Evolutionary conservation across 2,113 vertebrate genomes (phyloP).

Genomic region (Chaetura pelagica): DNA sequence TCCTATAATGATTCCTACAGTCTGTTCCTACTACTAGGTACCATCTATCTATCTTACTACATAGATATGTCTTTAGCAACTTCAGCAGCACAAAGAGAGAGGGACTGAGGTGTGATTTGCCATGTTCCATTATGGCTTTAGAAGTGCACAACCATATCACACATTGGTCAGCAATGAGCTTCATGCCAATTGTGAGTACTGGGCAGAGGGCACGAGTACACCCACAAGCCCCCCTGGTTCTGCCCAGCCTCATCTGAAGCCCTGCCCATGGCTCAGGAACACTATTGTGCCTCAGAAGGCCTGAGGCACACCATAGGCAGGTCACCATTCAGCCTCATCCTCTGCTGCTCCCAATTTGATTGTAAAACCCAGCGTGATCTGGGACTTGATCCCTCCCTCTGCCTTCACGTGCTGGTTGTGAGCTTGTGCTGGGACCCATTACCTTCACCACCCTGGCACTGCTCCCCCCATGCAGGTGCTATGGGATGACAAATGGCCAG

Average conservation of each 20-base stretch:
- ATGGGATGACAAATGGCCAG: rapidly evolving
- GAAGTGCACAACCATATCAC: background rate
- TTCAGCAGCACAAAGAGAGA: background rate
- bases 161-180: background rate
- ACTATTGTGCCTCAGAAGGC: background rate
- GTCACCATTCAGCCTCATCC: background rate
- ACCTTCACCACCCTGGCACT: background rate
- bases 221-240: rapidly evolving
- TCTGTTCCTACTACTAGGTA: too few relatives aligned
- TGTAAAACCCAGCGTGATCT: background rate
- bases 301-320: background rate
- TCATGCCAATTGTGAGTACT: background rate
- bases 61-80: background rate
- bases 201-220: background rate
- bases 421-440: background rate
- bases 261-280: background rate
- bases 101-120: rapidly evolving
- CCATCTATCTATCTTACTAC: background rate
- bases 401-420: background rate
- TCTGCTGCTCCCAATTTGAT: background rate
- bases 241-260: background rate
- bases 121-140: background rate
- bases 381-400: background rate
- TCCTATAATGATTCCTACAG: background rate
- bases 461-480: background rate